These are phyloP conservation scores for human (Homo sapiens) DNA, from an alignment of 2,113 vertebrate genomes.

Conservation along the genomic window DNA sequence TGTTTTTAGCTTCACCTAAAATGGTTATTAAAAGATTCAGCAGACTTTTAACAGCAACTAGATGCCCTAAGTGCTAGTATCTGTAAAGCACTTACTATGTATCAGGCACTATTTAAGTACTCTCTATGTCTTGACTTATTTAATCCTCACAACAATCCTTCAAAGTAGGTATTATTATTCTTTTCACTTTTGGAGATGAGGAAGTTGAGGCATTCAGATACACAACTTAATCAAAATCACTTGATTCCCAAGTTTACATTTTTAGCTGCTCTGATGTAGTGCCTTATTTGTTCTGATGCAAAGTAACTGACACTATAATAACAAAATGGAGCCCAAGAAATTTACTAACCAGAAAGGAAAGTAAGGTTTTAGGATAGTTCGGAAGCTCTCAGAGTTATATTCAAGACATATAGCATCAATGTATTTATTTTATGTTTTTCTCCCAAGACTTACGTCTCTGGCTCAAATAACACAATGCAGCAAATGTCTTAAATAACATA, in stretches of 20 bases:
- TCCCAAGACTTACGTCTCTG: not conserved
- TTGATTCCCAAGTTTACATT: not conserved
- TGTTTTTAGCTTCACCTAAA: not conserved
- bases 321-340: not conserved
- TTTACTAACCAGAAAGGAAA: not conserved
- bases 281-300: not conserved
- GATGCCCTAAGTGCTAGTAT: not conserved
- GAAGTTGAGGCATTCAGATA: not conserved
- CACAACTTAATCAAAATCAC: not conserved
- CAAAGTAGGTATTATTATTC: not conserved
- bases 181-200: not conserved
- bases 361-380: not conserved
- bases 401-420: not conserved
- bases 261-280: not conserved
- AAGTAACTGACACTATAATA: not conserved
- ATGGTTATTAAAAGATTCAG: not conserved
- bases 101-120: not conserved
- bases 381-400: not conserved
- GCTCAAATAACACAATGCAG: not conserved
- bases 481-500: no score
- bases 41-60: not conserved
- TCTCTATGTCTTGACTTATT: not conserved
- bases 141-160: not conserved
- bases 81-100: not conserved
- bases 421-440: not conserved